phyloP scores from a whole-genome alignment of 1,140 invertebrate species.

The Antheraea pernyi region DNA sequence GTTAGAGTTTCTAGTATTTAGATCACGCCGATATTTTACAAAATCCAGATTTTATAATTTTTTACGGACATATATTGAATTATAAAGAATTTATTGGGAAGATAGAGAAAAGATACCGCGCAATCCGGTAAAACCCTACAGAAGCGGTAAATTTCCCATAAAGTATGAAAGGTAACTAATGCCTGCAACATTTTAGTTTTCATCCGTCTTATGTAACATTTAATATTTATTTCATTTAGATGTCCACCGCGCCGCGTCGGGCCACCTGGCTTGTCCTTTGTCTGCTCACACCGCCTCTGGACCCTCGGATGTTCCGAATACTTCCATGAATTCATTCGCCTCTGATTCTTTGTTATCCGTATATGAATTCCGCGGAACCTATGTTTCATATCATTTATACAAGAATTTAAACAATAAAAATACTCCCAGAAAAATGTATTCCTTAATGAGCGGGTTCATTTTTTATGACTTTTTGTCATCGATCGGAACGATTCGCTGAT shows the following conservation, averaged over 20 bases:
- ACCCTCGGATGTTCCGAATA: constrained; percentile 1
- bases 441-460: background rate
- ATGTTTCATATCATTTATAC: background rate
- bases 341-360: background rate
- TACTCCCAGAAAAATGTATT: background rate
- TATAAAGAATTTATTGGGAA: no score
- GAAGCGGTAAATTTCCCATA: background rate
- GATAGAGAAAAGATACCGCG: no score
- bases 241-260: background rate
- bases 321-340: background rate
- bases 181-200: background rate
- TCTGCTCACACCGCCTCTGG: background rate
- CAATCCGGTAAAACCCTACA: no score
- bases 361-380: background rate
- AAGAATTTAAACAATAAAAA: background rate
- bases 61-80: no score
- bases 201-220: background rate
- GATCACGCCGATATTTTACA: no score
- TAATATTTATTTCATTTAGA: background rate
- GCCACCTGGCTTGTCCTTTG: background rate
- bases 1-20: no score
- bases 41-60: no score
- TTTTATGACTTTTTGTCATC: background rate
- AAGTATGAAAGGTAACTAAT: background rate
- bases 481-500: background rate